Evolutionary conservation across 2,888 invertebrate genomes (phyloP).

Genomic region (Amphipoea lucens): DNA sequence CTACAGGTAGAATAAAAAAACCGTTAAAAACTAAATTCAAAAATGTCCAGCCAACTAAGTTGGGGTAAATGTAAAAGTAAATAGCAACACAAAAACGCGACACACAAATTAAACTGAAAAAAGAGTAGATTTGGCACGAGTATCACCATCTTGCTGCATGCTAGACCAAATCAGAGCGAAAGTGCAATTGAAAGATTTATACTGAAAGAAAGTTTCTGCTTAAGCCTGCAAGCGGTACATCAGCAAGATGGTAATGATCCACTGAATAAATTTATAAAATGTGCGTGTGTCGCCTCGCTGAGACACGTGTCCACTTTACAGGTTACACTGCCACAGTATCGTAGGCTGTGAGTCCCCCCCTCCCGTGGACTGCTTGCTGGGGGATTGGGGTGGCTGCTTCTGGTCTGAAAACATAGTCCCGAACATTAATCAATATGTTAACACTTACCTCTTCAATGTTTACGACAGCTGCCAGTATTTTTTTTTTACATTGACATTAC

Average conservation of each 20-base stretch:
- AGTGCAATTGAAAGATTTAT: constrained; percentile 66
- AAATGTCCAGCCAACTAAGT: constrained; percentile 87
- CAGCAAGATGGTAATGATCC: constrained; percentile 81
- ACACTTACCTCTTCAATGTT: constrained; percentile 1
- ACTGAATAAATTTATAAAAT: constrained; percentile 67
- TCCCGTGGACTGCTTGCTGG: constrained; percentile 93
- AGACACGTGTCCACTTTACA: constrained; percentile 90
- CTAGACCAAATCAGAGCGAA: constrained; percentile 66
- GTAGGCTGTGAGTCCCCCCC: constrained; percentile 99
- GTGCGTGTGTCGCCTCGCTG: constrained; percentile 66
- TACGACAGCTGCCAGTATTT: constrained; percentile 6
- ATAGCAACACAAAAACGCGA: constrained; percentile 79
- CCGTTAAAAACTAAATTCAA: constrained; percentile 74
- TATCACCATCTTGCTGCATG: constrained; percentile 81
- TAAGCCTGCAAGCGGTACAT: constrained; percentile 70
- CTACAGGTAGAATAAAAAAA: constrained; percentile 71
- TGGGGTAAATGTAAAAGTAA: constrained; percentile 85
- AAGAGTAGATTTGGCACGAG: constrained; percentile 80
- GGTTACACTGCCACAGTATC: constrained; percentile 99
- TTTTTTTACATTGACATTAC: constrained; percentile 25
- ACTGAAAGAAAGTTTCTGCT: constrained; percentile 58
- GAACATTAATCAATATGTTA: constrained; percentile 3
- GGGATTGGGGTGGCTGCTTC: constrained; percentile 95
- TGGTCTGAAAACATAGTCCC: constrained; percentile 92
- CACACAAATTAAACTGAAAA: constrained; percentile 75